Conservation (phyloP, 2,113 vertebrate genomes). For the Oceanodroma tethys region DNA sequence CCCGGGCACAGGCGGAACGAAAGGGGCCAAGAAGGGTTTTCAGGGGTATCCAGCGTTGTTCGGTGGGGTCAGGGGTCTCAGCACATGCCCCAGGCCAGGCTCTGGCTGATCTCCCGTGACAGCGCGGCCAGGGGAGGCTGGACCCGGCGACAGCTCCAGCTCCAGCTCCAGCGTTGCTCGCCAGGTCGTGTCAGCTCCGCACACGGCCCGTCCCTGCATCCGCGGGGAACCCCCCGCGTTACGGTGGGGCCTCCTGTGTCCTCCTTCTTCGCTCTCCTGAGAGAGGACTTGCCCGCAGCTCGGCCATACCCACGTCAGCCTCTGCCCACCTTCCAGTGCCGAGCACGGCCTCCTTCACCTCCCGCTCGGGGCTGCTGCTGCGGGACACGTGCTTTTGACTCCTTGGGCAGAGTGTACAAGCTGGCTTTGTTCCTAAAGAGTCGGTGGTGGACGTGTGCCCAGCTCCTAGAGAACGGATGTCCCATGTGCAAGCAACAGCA, state of each 20-base stretch:
- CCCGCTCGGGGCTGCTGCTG: neutral
- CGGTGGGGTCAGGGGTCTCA: rapidly evolving
- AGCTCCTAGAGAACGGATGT: neutral
- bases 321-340: neutral
- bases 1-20: rapidly evolving
- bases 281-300: neutral
- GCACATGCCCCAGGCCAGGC: rapidly evolving
- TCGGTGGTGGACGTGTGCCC: rapidly evolving
- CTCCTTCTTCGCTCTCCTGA: rapidly evolving
- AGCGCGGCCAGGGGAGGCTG: neutral
- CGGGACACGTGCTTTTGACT: rapidly evolving
- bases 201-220: rapidly evolving
- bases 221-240: rapidly evolving
- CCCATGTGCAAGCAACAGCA: rapidly evolving
- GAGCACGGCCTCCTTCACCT: rapidly evolving
- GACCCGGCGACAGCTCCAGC: too few relatives aligned
- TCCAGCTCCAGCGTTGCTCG: rapidly evolving
- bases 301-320: rapidly evolving
- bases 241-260: neutral
- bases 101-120: rapidly evolving
- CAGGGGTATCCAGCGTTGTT: rapidly evolving
- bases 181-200: neutral
- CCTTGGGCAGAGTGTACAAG: neutral
- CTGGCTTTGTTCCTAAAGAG: neutral
- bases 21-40: neutral